These are phyloP conservation scores for Percina caprodes DNA, from an alignment of 2,113 vertebrate genomes.

Conservation along the genomic window DNA sequence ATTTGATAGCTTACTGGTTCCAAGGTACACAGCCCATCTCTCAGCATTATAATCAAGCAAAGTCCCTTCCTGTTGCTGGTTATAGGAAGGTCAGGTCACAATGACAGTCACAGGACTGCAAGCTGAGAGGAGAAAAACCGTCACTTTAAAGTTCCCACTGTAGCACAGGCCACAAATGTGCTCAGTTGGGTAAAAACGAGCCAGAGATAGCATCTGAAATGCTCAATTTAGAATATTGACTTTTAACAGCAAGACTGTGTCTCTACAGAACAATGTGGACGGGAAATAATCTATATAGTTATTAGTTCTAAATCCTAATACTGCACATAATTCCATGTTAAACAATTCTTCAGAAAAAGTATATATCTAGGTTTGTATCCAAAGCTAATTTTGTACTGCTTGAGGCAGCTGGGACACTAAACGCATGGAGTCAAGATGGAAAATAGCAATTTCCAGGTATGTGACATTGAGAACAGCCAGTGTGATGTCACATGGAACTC, in stretches of 20 bases:
- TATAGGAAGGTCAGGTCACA: constrained; percentile 70
- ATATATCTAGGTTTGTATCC: neutral
- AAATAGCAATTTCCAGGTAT: constrained; percentile 42
- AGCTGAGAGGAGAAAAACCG: constrained; percentile 31
- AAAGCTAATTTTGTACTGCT: neutral
- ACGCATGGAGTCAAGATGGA: constrained; percentile 44
- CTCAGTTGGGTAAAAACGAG: constrained; percentile 25
- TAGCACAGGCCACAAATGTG: neutral
- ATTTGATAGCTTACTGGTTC: constrained; percentile 65
- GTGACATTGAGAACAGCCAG: constrained; percentile 15
- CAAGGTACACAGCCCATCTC: constrained; percentile 71
- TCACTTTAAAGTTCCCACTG: constrained; percentile 32
- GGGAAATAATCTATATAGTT: neutral
- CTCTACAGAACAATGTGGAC: constrained; percentile 6
- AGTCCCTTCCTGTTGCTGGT: constrained; percentile 67
- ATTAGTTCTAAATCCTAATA: neutral
- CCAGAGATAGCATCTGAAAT: constrained; percentile 12
- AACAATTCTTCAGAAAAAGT: neutral
- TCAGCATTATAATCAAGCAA: constrained; percentile 67
- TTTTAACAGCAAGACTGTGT: neutral
- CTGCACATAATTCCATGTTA: neutral
- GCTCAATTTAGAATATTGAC: constrained; percentile 8
- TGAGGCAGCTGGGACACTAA: neutral
- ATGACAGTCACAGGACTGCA: constrained; percentile 57
- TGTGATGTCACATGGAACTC: constrained; percentile 47